Percentiles rank a stretch among this genome's conserved stretches.
These are phyloP conservation scores for Synergus japonicus DNA, from an alignment of 2,888 invertebrate genomes.

Conservation along the genomic window DNA sequence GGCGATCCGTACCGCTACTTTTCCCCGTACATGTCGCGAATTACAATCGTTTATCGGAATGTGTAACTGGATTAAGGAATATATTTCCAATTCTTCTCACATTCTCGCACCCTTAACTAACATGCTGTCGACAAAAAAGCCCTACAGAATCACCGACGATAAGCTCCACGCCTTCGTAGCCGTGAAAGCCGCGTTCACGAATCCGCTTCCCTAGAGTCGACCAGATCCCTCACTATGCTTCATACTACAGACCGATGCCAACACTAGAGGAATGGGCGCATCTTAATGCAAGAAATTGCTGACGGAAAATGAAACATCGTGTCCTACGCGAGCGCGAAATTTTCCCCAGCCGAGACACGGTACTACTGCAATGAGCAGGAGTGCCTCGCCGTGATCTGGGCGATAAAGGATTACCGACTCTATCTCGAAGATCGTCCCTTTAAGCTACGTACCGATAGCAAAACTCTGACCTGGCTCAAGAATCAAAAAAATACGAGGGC, in stretches of 20 bases:
- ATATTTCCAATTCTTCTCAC: neutral
- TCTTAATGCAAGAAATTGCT: too few relatives aligned
- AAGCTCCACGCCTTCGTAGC: neutral
- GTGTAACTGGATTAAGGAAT: conserved; percentile 49
- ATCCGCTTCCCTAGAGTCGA: neutral
- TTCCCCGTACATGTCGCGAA: neutral
- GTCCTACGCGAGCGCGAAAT: too few relatives aligned
- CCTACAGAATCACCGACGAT: neutral
- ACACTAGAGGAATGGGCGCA: too few relatives aligned
- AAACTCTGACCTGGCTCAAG: conserved; percentile 55
- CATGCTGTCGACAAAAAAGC: neutral
- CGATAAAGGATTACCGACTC: conserved; percentile 43
- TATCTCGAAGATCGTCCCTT: conserved; percentile 55
- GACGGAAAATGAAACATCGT: too few relatives aligned
- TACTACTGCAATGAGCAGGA: too few relatives aligned
- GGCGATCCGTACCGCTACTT: too few relatives aligned
- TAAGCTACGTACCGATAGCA: conserved; percentile 53
- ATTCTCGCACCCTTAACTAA: neutral
- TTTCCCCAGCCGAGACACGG: too few relatives aligned
- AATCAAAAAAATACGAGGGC: conserved; percentile 47
- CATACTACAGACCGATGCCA: too few relatives aligned
- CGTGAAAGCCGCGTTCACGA: neutral
- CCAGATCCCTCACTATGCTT: neutral
- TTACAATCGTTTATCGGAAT: conserved; percentile 38
- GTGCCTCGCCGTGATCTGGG: conserved; percentile 47